These are phyloP conservation scores for Glossosoma conforme DNA, from an alignment of 1,140 invertebrate genomes.

Conservation along the genomic window DNA sequence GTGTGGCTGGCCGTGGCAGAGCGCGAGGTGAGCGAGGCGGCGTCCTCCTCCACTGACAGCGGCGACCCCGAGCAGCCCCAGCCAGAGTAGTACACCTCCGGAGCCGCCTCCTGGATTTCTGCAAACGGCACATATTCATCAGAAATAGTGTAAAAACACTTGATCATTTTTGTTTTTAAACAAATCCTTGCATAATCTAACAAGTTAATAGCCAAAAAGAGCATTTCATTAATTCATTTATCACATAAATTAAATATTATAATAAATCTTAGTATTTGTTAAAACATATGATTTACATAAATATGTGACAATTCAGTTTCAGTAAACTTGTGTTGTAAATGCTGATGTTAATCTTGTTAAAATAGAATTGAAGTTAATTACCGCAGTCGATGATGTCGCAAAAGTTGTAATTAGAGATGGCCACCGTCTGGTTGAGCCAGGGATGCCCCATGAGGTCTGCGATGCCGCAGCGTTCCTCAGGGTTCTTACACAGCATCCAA, in stretches of 20 bases:
- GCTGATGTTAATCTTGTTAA: no score
- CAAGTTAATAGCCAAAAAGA: neutral
- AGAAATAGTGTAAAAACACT: no score
- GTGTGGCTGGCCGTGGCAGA: conserved; percentile 28
- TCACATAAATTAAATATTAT: no score
- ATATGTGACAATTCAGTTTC: no score
- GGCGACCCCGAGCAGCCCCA: conserved; percentile 38
- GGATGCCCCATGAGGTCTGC: conserved; percentile 48
- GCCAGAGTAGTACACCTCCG: conserved; percentile 48
- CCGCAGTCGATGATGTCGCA: conserved; percentile 46
- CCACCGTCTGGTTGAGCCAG: conserved; percentile 48
- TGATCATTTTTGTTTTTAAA: neutral
- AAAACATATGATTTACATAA: no score
- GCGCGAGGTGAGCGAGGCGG: conserved; percentile 26
- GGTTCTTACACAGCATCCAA: conserved; percentile 53
- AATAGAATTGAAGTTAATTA: no score
- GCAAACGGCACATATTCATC: no score
- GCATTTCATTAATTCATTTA: no score
- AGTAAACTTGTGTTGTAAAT: no score
- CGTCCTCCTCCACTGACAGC: conserved; percentile 27
- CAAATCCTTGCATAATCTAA: neutral
- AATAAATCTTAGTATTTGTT: no score
- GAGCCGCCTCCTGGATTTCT: conserved; percentile 48
- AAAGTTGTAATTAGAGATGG: conserved; percentile 41
- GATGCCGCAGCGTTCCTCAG: conserved; percentile 46